A percentile compares a stretch with the other conserved stretches of the same genome.
These are phyloP conservation scores for Pyrgilauda ruficollis DNA, from an alignment of 2,113 vertebrate genomes.

Conservation along the genomic window DNA sequence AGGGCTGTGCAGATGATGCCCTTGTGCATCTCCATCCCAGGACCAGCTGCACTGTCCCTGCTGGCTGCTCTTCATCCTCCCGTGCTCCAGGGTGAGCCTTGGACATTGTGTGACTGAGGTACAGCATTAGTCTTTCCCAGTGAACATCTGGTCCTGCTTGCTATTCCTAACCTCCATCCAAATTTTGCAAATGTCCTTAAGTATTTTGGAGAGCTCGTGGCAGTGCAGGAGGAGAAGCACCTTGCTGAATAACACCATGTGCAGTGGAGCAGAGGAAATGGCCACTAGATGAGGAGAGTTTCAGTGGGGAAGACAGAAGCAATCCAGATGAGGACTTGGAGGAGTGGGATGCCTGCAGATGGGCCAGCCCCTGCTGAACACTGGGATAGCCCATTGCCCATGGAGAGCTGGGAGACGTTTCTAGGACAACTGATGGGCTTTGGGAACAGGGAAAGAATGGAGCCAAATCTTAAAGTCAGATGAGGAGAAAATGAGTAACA, in stretches of 20 bases:
- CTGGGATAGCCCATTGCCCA: not conserved
- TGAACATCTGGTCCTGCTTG: not conserved
- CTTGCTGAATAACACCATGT: not conserved
- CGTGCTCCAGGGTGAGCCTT: not conserved
- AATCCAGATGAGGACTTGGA: not conserved
- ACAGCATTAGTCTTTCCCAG: not conserved
- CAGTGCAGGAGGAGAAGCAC: not conserved
- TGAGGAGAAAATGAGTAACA: conserved; percentile 68
- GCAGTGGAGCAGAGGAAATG: not conserved
- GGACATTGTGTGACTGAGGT: not conserved
- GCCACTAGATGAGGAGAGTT: not conserved
- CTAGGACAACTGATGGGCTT: conserved; percentile 54
- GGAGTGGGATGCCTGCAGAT: not conserved
- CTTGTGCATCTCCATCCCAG: not conserved
- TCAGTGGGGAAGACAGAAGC: not conserved
- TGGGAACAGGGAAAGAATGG: conserved; percentile 42
- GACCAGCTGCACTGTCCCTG: not conserved
- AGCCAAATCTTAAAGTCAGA: conserved; percentile 59
- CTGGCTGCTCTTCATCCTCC: not conserved
- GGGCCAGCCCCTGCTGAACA: not conserved
- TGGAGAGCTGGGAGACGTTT: conserved; percentile 6
- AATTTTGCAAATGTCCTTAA: not conserved
- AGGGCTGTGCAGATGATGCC: not conserved
- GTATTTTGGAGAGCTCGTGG: not conserved
- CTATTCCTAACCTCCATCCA: not conserved